Conservation (phyloP, 2,797 vertebrate species). For the Neosilurus mollespiculum region DNA sequence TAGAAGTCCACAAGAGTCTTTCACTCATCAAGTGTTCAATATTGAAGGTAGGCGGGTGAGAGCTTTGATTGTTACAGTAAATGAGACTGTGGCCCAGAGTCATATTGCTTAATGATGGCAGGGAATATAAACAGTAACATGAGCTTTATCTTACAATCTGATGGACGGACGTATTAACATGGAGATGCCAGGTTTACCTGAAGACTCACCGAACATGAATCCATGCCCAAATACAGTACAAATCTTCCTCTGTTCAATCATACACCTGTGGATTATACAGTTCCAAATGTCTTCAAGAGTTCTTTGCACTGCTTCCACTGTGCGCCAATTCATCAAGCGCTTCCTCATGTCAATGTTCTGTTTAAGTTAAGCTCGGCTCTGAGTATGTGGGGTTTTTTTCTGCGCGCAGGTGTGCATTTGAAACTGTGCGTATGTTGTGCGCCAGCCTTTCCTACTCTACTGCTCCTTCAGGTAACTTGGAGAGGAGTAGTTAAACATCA, state of each 20-base stretch:
- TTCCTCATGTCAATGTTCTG: slow-evolving; percentile 1
- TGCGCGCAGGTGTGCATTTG: background rate
- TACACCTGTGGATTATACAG: slow-evolving; percentile 31
- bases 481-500: slow-evolving; percentile 98
- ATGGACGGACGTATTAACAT: slow-evolving; percentile 27
- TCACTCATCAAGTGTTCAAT: slow-evolving; percentile 27
- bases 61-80: slow-evolving; percentile 38
- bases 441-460: slow-evolving; percentile 74
- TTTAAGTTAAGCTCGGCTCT: slow-evolving; percentile 21
- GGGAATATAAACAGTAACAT: slow-evolving; percentile 46
- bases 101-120: slow-evolving; percentile 52
- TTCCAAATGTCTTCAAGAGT: slow-evolving; percentile 30
- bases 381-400: background rate
- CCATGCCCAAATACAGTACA: slow-evolving; percentile 36
- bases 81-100: slow-evolving; percentile 39
- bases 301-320: slow-evolving; percentile 34
- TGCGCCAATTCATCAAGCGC: background rate
- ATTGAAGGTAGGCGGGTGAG: slow-evolving; percentile 26
- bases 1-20: slow-evolving; percentile 33
- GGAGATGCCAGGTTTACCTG: slow-evolving; percentile 22
- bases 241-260: slow-evolving; percentile 3
- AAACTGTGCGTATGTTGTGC: slow-evolving; percentile 2
- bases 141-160: slow-evolving; percentile 50
- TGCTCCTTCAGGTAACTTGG: slow-evolving; percentile 93
- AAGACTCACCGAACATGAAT: slow-evolving; percentile 25